Evolutionary conservation across 2,888 invertebrate species (phyloP), one percentile per base, ranked within the genome.

Genomic region (Amblyteles armatorius): DNA sequence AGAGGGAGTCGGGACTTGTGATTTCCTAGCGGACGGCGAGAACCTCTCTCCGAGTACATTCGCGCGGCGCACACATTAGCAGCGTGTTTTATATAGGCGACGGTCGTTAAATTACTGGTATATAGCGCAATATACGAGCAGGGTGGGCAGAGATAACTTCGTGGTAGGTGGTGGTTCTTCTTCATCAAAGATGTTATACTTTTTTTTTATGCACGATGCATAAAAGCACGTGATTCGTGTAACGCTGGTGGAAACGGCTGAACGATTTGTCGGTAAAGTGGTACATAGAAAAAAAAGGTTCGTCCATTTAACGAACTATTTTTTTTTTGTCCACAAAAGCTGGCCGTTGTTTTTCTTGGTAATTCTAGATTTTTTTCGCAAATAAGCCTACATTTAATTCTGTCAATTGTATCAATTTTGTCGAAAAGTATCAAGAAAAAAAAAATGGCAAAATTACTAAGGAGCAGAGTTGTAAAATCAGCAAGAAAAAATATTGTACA

Each of bases 101-200:
- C 73, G 73, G 69, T 73, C 78, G 68, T 83, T 76, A 85, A 83
- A 83, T 80, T 48, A 80, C 68, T 40, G 60, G 16, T 13, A 48
- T 73, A 60, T 60, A 73, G 33, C 57, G 73, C 40, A 78, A 82
- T 73, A 82, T 78, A 72, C 82, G 72, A 67, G 68, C 67, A 48
- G 68, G 82, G 72, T 78, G 78, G 78, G 72, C 78, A 26, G 82
- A 40, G 52, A 19, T 65, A 63, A 63, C 63, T 13, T 65, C 78
- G 78, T 40, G 55, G 60, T 52, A 33, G 44, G 40, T 40, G 40
- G 40, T 40, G 50, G 60, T 63, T 76, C 44, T 40, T 26, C 71
- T 67, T 68, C 48, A 60, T 29, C 52, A 71, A 65, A 71, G 73
- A 44, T 55, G 19, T 22, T 55, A 55, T 5, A 7, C 40, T 65